These are phyloP conservation scores for Pogonomyrmex barbatus DNA, from an alignment of 1,140 invertebrate species.

Conservation along the genomic window DNA sequence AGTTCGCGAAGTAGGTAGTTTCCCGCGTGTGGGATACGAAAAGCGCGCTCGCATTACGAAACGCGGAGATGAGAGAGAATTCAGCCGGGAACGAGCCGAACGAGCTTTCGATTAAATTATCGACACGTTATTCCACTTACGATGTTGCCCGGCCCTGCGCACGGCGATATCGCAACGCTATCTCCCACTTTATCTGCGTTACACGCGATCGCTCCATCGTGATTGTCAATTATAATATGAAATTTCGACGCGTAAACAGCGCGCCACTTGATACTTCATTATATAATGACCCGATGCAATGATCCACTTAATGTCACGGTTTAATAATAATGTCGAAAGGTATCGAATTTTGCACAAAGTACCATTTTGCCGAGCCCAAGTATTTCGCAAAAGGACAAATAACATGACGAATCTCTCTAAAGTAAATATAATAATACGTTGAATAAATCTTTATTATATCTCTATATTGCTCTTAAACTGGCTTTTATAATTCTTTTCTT, in stretches of 20 bases:
- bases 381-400: constrained; percentile 36
- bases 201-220: constrained; percentile 43
- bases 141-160: constrained; percentile 27
- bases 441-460: background rate
- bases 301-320: constrained; percentile 61
- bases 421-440: background rate
- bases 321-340: constrained; percentile 57
- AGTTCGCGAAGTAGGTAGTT: constrained; percentile 62
- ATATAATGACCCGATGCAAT: constrained; percentile 60
- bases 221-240: constrained; percentile 64
- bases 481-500: constrained; percentile 1
- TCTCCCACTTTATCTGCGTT: constrained; percentile 54
- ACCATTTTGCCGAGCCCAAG: constrained; percentile 27
- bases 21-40: constrained; percentile 15
- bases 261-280: constrained; percentile 63
- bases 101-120: constrained; percentile 62
- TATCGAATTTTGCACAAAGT: constrained; percentile 55
- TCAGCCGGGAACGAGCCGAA: constrained; percentile 10
- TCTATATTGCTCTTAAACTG: background rate
- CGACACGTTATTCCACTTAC: constrained; percentile 61
- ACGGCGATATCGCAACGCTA: constrained; percentile 33
- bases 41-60: constrained; percentile 14
- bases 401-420: background rate
- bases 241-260: constrained; percentile 63
- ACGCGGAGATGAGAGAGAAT: background rate